Evolutionary conservation across 1,140 invertebrate species (phyloP), one percentile per base, ranked within the genome.

Genomic region (Nixonia krombeini): DNA sequence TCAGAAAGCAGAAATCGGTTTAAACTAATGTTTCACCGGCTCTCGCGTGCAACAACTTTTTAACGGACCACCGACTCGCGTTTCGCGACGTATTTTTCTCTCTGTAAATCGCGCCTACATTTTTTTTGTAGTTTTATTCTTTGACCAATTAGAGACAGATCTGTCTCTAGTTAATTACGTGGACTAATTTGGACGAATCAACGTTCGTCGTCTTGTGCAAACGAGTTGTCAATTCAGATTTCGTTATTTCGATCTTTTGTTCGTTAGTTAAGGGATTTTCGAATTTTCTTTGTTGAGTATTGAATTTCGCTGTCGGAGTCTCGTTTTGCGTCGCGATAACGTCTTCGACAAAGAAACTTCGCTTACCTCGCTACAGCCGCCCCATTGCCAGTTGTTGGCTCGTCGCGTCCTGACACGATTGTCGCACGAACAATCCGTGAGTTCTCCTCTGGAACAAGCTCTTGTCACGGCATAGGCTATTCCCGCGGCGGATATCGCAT

Each of bases 381-480:
- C 92, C 92, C 92, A 94, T 78, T 93, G 90, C 91, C 92, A 94
- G 68, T 91, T 90, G 53, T 89, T 86, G 6, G 90, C 89, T 53
- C 90, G 91, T 67, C 90, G 86, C 65, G 89, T 87, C 69, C 91
- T 87, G 6, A 93, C 90, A 35, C 90, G 86, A 35, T 90, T 90
- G 81, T 97, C 95, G 81, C 95, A 97, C 16, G 93, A 93, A 83
- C 95, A 97, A 74, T 96, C 93, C 40, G 90, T 90, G 5, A 97
- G 86, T 76, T 95, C 93, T 9, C 96, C 95, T 70, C 90, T 89
- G 38, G 93, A 94, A 82, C 95, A 97, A 0, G 94, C 92, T 57
- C 93, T 87, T 0, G 95, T 96, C 18, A 97, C 91, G n/a, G 93
- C 89, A 83, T 95, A 95, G 3, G 94, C 93, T n/a, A 97, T 89